Evolutionary conservation across 2,113 vertebrate species (phyloP).

Genomic region (Brachirus orientalis): DNA sequence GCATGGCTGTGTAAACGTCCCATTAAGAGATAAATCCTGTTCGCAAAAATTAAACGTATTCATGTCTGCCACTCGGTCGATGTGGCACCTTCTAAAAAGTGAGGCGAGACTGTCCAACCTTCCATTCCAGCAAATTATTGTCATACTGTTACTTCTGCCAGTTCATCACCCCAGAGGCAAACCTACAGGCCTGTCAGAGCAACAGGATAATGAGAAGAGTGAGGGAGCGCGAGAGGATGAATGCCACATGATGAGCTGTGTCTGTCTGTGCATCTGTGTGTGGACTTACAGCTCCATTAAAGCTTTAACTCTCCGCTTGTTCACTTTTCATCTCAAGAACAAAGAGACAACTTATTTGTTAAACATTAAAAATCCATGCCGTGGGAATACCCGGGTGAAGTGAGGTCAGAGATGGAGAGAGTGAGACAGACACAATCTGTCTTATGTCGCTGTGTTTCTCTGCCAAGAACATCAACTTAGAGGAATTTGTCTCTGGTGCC

Average conservation of each 20-base stretch:
- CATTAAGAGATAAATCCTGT: constrained; percentile 22
- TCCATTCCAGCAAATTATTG: constrained; percentile 67
- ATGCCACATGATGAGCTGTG: constrained; percentile 12
- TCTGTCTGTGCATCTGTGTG: constrained; percentile 20
- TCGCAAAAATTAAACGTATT: background rate
- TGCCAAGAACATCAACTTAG: constrained; percentile 57
- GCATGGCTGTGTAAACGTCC: constrained; percentile 2
- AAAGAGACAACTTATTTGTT: constrained; percentile 52
- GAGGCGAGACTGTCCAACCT: constrained; percentile 47
- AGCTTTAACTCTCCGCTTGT: constrained; percentile 15
- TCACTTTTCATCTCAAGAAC: constrained; percentile 42
- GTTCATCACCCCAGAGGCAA: constrained; percentile 56
- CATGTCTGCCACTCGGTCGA: constrained; percentile 20
- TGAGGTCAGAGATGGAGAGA: constrained; percentile 47
- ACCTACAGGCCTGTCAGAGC: constrained; percentile 55
- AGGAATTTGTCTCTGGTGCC: constrained; percentile 65
- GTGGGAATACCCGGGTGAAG: constrained; percentile 23
- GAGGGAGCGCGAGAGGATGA: constrained; percentile 28
- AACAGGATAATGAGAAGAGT: constrained; percentile 61
- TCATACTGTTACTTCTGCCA: constrained; percentile 60
- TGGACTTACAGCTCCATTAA: constrained; percentile 31
- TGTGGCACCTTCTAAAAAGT: constrained; percentile 46
- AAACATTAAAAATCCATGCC: constrained; percentile 37
- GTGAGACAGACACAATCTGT: constrained; percentile 38
- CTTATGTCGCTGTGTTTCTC: constrained; percentile 54